Conservation (phyloP, 1,140 invertebrate species). For the Mizuhopecten yessoensis region DNA sequence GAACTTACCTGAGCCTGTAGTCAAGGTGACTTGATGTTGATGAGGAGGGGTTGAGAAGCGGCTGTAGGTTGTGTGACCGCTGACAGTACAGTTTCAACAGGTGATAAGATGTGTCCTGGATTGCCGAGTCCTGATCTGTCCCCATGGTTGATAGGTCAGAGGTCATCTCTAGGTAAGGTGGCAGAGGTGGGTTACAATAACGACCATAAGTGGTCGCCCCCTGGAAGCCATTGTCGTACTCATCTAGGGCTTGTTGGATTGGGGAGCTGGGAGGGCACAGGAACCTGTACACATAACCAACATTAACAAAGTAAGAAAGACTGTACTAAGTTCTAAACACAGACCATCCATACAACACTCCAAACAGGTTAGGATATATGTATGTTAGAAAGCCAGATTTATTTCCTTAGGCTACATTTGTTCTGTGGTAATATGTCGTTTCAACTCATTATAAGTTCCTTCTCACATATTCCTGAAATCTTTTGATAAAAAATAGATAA, state of each 20-base stretch:
- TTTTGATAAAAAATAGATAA: too few species aligned
- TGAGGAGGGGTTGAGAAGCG: constrained; percentile 89
- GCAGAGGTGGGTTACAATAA: constrained; percentile 85
- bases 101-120: constrained; percentile 91
- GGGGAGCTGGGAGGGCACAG: constrained; percentile 87
- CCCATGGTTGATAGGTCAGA: constrained; percentile 46
- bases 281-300: constrained; percentile 85
- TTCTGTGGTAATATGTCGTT: too few species aligned
- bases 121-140: constrained; percentile 61
- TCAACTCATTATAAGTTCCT: too few species aligned
- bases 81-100: constrained; percentile 89
- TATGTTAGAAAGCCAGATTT: too few species aligned
- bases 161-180: constrained; percentile 84
- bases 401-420: too few species aligned
- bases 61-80: constrained; percentile 87
- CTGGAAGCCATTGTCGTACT: constrained; percentile 88
- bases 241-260: constrained; percentile 88
- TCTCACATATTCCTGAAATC: too few species aligned
- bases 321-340: too few species aligned
- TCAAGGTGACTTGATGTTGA: constrained; percentile 92
- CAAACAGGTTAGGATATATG: too few species aligned
- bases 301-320: not conserved
- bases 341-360: too few species aligned
- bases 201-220: constrained; percentile 73
- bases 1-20: constrained; percentile 90